These are phyloP conservation scores for Andricus grossulariae DNA, from an alignment of 1,140 invertebrate genomes.

Conservation along the genomic window DNA sequence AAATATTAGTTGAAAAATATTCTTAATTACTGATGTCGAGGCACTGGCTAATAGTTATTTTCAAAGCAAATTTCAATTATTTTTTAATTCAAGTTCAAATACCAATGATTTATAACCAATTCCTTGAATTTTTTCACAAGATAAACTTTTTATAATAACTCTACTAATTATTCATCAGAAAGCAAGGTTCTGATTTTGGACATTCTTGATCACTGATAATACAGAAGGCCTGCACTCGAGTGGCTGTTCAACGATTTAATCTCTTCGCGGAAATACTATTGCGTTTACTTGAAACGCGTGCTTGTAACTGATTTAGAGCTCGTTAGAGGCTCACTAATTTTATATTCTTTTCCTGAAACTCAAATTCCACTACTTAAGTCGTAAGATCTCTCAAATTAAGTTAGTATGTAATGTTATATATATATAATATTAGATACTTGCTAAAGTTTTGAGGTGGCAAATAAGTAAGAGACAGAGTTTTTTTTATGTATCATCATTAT, in stretches of 20 bases:
- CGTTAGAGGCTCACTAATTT: neutral
- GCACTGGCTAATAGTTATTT: too few species aligned
- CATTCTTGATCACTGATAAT: conserved; percentile 21
- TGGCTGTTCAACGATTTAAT: conserved; percentile 12
- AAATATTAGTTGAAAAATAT: too few species aligned
- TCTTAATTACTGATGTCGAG: too few species aligned
- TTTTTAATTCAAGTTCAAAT: too few species aligned
- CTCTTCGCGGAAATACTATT: conserved; percentile 7
- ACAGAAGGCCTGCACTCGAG: neutral
- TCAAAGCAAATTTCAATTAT: too few species aligned
- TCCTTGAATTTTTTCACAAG: neutral
- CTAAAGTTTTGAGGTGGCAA: conserved; percentile 11
- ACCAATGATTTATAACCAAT: neutral
- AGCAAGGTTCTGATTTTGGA: conserved; percentile 14
- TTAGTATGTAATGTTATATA: too few species aligned
- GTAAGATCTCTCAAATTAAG: too few species aligned
- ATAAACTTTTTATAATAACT: neutral
- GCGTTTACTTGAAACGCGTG: conserved; percentile 25
- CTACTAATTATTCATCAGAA: conserved; percentile 8
- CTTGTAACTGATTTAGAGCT: conserved; percentile 18
- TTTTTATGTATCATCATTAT: conserved; percentile 70
- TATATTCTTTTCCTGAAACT: conserved; percentile 28
- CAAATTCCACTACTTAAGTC: neutral
- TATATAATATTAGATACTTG: too few species aligned
- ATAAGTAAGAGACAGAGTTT: conserved; percentile 35